Evolutionary conservation across 1,140 invertebrate species (phyloP), one percentile per base, ranked within the genome.

Genomic region (Macrotrachela quadricornifera): DNA sequence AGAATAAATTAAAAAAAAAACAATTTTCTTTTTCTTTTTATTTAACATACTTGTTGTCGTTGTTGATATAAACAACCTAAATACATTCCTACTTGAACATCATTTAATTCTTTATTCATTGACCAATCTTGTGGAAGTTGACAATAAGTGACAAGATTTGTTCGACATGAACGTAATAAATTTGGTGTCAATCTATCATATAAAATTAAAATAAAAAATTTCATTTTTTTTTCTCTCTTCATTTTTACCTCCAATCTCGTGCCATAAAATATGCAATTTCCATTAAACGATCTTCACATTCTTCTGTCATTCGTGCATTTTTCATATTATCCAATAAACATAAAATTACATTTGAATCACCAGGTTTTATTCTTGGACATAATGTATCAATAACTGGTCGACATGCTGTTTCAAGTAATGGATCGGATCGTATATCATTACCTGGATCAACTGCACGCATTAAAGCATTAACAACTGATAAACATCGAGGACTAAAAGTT

Each of bases 221-320:
- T 30, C 21, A n/a, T n/a, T n/a, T n/a, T n/a, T 12, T 47, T 39
- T 50, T 21, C 48, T 38, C 21, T 49, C 14, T 37, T 40, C 14
- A 12, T 16, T 46, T 59, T 61, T 63, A 72, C 69, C 82, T 85
- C 62, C 85, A 96, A 71, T 95, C 85, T 59, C 91, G 76, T 0
- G 85, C 80, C 48, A 95, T 78, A 71, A 97, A 97, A 67, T 91
- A 96, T 63, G 96, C 88, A 61, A 96, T 90, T 72, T 95, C 85
- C 16, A 94, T 73, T 36, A 97, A 71, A 18, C 83, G 81, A 49
- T 81, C 76, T 73, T 91, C 84, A 73, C 92, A 97, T 15, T 81
- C 77, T 52, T 78, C 77, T 1, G 77, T 80, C 88, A 96, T 95
- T 48, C 77, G 69, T 41, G 78, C 75, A 0, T 80, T 80, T 41